Base-by-base conservation (phyloP, 2,888 invertebrate genomes). In the Notodonta ziczac region DNA sequence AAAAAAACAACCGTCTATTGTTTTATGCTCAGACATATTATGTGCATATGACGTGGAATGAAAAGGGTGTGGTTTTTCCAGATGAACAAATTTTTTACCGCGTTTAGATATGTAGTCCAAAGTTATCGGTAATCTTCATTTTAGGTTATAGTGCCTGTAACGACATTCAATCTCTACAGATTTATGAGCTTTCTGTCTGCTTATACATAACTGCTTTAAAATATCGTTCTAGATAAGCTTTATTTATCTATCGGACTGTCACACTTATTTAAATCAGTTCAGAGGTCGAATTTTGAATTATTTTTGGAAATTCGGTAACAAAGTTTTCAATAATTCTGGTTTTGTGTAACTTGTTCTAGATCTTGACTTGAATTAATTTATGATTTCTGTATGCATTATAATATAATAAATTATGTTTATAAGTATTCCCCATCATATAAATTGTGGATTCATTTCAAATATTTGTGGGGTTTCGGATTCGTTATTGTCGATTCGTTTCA, bases 151-250 rank as follows among this genome's bases (percentile, higher is more conserved):
- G 12, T 10, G 42, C 4, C 4, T 10, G 42, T 4, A 42, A 10
- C 42, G 4, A 4, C 42, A 12, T 10, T 8, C 50, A 4, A 9
- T 16, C 4, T 16, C 50, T 16, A 52, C 13, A 52, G 12, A 52
- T 32, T 52, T 32, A 13, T 13, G 32, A 52, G 52, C 52, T 52
- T 50, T 10, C 13, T 4, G 10, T 46, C 46, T n/a, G 4, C 0
- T n/a, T 16, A 8, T 50, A 9, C 4, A 13, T 16, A 24, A 24
- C 24, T 2, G 2, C 24, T 52, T 52, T 32, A 52, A 35, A 52
- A 50, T 16, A 32, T 52, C 52, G 52, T 52, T 52, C 51, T 7
- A 13, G 52, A 32, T 52, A 52, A 52, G 32, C 32, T 13, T 52
- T 35, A 52, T 52, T 32, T 52, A 52, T 52, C 2, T 52, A 52